Base-by-base conservation (phyloP, 2,888 invertebrate species). In the Apeira syringaria region DNA sequence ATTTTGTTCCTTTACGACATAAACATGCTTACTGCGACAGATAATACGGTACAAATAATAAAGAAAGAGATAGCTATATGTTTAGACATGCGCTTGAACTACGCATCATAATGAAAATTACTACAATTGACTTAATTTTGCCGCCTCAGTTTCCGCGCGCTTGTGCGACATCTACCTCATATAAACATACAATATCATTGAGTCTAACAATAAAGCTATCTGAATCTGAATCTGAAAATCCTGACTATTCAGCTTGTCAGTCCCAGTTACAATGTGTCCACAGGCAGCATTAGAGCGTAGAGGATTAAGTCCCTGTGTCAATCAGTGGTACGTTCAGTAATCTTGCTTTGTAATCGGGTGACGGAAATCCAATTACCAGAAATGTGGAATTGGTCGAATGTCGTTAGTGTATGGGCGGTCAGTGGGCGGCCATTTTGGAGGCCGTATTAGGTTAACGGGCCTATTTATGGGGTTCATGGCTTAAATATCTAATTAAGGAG, bases 321-420 rank as follows among this genome's bases (percentile, higher is more conserved):
- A 76, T 77, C 77, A 75, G 67, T 47, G 64, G 66, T 61, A 67
- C 74, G 68, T 72, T 76, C 68, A 59, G 67, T 73, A 67, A 74
- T 76, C 74, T 74, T 73, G 68, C 68, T 60, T 64, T 61, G 76
- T 73, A 75, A 74, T 75, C 69, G 67, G 69, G 54, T 70, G 54
- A 62, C 61, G 62, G 66, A 67, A 68, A 74, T 73, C 70, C 69
- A 73, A 77, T 76, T 69, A 74, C 46, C 20, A 45, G 37, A 44
- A 47, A 40, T 39, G 43, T 34, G 46, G 47, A 45, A 49, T 43
- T 46, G 49, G 53, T 38, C 41, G 41, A 33, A 33, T 32, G n/a
- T n/a, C n/a, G n/a, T n/a, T n/a, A n/a, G n/a, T 13, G 40, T 42
- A 45, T 30, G 30, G 45, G 44, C 40, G 53, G 53, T 38, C 48